phyloP scores from a whole-genome alignment of 2,888 invertebrate species.

The Tetropium fuscum region DNA sequence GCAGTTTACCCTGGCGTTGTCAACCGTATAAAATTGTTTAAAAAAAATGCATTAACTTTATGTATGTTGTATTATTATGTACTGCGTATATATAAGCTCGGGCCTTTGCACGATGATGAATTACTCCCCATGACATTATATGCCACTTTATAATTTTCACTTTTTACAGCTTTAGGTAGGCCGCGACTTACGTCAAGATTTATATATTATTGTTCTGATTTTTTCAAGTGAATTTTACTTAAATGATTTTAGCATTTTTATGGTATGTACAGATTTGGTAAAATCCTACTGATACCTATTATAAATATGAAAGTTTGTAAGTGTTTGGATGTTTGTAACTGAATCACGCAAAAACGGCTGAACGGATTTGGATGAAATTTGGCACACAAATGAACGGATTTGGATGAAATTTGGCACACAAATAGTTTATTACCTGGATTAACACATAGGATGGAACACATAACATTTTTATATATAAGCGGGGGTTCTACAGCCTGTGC shows the following conservation, averaged over 20 bases:
- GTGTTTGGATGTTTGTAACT: too few species aligned
- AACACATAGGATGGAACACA: too few species aligned
- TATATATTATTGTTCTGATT: slow-evolving; percentile 13
- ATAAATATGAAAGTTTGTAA: too few species aligned
- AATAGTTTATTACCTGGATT: too few species aligned
- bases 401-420: too few species aligned
- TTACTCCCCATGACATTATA: slow-evolving; percentile 19
- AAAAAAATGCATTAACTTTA: slow-evolving; percentile 28
- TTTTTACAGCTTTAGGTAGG: slow-evolving; percentile 11
- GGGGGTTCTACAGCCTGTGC: too few species aligned
- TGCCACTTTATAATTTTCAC: slow-evolving; percentile 26
- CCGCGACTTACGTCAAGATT: slow-evolving; percentile 15
- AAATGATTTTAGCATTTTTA: neutral
- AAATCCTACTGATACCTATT: too few species aligned
- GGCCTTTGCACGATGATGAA: slow-evolving; percentile 16
- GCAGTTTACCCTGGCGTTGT: slow-evolving; percentile 3
- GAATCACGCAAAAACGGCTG: too few species aligned
- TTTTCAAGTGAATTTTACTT: slow-evolving; percentile 10
- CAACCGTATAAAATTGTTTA: slow-evolving; percentile 17
- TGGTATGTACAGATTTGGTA: too few species aligned
- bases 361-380: too few species aligned
- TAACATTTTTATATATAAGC: too few species aligned
- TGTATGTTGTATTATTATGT: slow-evolving; percentile 19
- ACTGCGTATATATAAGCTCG: slow-evolving; percentile 7
- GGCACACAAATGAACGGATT: too few species aligned